Percentiles rank a stretch among this genome's conserved stretches.
Evolutionary conservation across 2,888 invertebrate species (phyloP).

Genomic region (Drosophila greeni): DNA sequence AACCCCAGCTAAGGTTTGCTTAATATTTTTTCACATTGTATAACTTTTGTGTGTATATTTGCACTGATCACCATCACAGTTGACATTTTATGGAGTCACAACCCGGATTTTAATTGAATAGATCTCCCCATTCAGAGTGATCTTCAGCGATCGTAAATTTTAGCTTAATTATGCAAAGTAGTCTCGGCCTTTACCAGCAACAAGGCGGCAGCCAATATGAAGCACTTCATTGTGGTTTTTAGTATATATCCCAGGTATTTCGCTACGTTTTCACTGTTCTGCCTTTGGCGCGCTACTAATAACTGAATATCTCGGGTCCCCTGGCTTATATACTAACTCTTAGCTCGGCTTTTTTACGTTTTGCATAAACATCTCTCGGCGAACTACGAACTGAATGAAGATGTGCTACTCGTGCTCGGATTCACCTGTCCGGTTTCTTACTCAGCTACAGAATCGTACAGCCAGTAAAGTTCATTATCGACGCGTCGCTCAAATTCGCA

Average conservation of each 20-base stretch:
- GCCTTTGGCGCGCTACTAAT: slow-evolving; percentile 58
- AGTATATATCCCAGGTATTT: slow-evolving; percentile 45
- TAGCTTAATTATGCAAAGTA: slow-evolving; percentile 38
- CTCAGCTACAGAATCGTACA: slow-evolving; percentile 56
- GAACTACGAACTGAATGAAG: slow-evolving; percentile 62
- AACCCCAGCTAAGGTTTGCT: slow-evolving; percentile 14
- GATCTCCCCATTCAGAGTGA: slow-evolving; percentile 27
- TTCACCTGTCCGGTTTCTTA: slow-evolving; percentile 72
- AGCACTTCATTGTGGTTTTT: slow-evolving; percentile 65
- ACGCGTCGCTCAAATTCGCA: slow-evolving; percentile 60
- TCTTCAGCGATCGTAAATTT: slow-evolving; percentile 31
- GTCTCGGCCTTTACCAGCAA: slow-evolving; percentile 64
- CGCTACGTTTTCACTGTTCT: slow-evolving; percentile 45
- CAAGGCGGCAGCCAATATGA: slow-evolving; percentile 67
- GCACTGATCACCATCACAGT: slow-evolving; percentile 42
- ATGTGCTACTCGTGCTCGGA: slow-evolving; percentile 54
- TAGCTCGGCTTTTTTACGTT: slow-evolving; percentile 43
- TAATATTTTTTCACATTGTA: slow-evolving; percentile 49
- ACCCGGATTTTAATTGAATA: slow-evolving; percentile 62
- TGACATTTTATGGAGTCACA: slow-evolving; percentile 64
- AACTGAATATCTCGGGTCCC: slow-evolving; percentile 47
- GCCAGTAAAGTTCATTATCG: slow-evolving; percentile 61
- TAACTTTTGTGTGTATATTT: slow-evolving; percentile 26
- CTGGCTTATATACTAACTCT: slow-evolving; percentile 66
- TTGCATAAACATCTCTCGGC: slow-evolving; percentile 59